A percentile compares a stretch with the other conserved stretches of the same genome.
Conservation (phyloP, 2,888 invertebrate genomes). For the Pseudococcus longispinus region DNA sequence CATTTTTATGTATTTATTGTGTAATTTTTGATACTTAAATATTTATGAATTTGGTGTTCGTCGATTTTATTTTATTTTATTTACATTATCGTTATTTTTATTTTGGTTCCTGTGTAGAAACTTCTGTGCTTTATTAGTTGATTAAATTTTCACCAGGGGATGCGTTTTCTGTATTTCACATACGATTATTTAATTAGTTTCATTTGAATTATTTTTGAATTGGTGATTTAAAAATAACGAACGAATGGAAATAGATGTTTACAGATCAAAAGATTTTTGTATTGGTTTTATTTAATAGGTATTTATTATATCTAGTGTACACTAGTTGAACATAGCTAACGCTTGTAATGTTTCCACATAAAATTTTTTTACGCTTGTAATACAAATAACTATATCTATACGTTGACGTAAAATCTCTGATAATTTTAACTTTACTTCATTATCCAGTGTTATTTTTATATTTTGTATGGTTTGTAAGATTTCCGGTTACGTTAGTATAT, state of each 20-base stretch:
- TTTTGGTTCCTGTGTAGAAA: not conserved
- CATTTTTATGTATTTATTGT: not conserved
- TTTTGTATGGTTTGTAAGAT: not conserved
- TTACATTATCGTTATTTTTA: not conserved
- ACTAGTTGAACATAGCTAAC: not conserved
- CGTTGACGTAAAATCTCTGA: not conserved
- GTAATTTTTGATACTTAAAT: constrained; percentile 3
- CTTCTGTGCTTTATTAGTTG: not conserved
- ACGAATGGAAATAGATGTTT: not conserved
- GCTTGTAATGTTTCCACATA: not conserved
- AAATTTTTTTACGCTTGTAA: not conserved
- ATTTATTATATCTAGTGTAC: not conserved
- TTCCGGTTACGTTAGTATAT: not conserved
- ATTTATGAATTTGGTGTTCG: constrained; percentile 14
- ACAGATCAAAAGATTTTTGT: not conserved
- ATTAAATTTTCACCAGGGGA: not conserved
- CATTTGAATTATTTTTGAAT: not conserved
- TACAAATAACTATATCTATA: not conserved
- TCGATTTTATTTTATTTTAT: not conserved
- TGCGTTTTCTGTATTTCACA: not conserved
- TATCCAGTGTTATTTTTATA: not conserved
- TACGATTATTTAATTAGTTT: not conserved
- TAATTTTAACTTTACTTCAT: not conserved
- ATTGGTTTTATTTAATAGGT: not conserved
- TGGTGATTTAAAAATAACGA: not conserved